Base-by-base conservation (phyloP, 1,140 invertebrate genomes). In the Pseudoatta argentina region DNA sequence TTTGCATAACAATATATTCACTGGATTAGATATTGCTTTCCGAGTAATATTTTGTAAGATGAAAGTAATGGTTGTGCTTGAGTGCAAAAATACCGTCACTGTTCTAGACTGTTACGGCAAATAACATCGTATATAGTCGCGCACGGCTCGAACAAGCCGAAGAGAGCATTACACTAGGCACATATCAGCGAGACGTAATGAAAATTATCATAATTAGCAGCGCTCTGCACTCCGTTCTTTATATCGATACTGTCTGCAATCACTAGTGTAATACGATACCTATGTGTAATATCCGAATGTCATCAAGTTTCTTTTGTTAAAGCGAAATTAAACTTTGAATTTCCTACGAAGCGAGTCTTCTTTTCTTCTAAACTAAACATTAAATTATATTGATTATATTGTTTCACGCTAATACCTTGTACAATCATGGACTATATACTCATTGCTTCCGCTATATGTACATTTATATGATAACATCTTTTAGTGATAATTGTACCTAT, bases 171-270 rank as follows among this genome's bases (percentile, higher is more conserved):
- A 79, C 66, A 86, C 72, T 85, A 67, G 77, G 88, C 86, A 88
- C 92, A 91, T 78, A 91, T 91, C 92, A 92, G 93, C 88, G 83
- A 93, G 89, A 93, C 93, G 91, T 93, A 92, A 92, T 69, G 86
- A 66, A 66, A 79, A 57, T 30, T 51, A 76, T 66, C 57, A 7
- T 55, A 90, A 85, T 76, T 73, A 85, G n/a, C 64, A 51, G 24
- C 77, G 64, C 64, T 81, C 82, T 57, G 79, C 89, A 91, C 75
- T 76, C 61, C 72, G 72, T 69, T 69, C 48, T 79, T 51, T 72
- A 86, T 63, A 53, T 89, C 76, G 66, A 86, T 86, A 85, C 66
- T 71, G 27, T 87, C 87, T 86, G 55, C 71, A 64, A 79, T 87
- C 71, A 85, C 53, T 79, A 87, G 73, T n/a, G 44, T 87, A 89